Percentiles rank a stretch among this genome's conserved stretches.
Conservation (phyloP, 53 echinoderm and acorn worm species). For the Hippasteria phrygiana region DNA sequence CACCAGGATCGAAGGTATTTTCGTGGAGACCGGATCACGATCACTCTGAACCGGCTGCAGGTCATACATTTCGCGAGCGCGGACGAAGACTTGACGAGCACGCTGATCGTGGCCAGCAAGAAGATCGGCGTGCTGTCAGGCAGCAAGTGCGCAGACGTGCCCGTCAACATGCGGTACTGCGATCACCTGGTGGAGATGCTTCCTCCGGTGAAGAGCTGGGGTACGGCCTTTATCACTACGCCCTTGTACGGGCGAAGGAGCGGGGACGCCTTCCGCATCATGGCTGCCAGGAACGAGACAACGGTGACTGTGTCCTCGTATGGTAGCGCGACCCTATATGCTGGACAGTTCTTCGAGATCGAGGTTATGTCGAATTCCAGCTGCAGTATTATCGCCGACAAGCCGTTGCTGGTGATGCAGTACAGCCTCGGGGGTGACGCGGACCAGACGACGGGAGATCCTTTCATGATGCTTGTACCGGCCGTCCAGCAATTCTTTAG, state of each 20-base stretch:
- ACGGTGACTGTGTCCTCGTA: slow-evolving; percentile 49
- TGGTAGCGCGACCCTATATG: slow-evolving; percentile 61
- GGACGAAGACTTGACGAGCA: slow-evolving; percentile 85
- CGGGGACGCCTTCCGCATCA: slow-evolving; percentile 91
- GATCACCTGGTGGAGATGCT: slow-evolving; percentile 92
- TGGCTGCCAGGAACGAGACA: slow-evolving; percentile 80
- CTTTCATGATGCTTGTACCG: slow-evolving; percentile 95
- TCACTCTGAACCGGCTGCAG: slow-evolving; percentile 71
- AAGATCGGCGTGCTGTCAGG: slow-evolving; percentile 88
- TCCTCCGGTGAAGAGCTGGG: slow-evolving; percentile 91
- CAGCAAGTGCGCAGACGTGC: slow-evolving; percentile 92
- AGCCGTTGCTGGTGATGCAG: slow-evolving; percentile 90
- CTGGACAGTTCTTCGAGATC: slow-evolving; percentile 78
- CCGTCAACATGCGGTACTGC: slow-evolving; percentile 71
- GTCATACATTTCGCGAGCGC: slow-evolving; percentile 69
- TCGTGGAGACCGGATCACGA: slow-evolving; percentile 27
- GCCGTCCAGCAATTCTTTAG: slow-evolving; percentile 81
- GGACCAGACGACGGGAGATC: slow-evolving; percentile 83
- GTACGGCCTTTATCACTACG: slow-evolving; percentile 82
- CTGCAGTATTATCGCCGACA: slow-evolving; percentile 68
- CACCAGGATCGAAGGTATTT: slow-evolving; percentile 38
- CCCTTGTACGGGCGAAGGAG: slow-evolving; percentile 73
- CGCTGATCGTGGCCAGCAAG: slow-evolving; percentile 75
- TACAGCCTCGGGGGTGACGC: slow-evolving; percentile 87
- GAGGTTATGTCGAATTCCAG: slow-evolving; percentile 76